Evolutionary conservation across 2,797 vertebrate genomes (phyloP).

Genomic region (Fundulus diaphanus): DNA sequence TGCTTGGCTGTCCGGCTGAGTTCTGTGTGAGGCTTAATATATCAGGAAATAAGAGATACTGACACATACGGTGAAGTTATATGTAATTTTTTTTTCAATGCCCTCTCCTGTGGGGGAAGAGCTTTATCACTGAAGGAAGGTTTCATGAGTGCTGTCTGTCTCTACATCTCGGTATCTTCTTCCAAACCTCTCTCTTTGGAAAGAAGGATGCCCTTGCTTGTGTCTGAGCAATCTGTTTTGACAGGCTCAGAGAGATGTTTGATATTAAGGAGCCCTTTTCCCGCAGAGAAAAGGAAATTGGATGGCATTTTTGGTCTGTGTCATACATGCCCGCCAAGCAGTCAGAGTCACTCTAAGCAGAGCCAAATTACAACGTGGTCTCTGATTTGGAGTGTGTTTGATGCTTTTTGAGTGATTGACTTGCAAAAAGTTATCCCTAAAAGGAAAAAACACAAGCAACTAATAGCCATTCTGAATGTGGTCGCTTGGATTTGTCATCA

Average conservation of each 20-base stretch:
- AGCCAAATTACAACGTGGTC: constrained; percentile 26
- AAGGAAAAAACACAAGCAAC: constrained; percentile 63
- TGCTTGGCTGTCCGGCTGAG: constrained; percentile 27
- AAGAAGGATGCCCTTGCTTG: constrained; percentile 58
- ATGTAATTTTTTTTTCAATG: constrained; percentile 68
- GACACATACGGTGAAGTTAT: constrained; percentile 51
- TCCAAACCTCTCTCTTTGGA: constrained; percentile 61
- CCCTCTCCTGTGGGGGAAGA: constrained; percentile 42
- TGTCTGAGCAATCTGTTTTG: constrained; percentile 71
- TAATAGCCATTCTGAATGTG: constrained; percentile 50
- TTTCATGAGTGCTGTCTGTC: constrained; percentile 62
- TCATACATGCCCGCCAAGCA: constrained; percentile 47
- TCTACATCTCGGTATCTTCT: constrained; percentile 44
- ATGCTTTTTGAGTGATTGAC: constrained; percentile 49
- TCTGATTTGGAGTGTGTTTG: constrained; percentile 36
- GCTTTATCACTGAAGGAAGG: constrained; percentile 54
- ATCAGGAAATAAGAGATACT: constrained; percentile 57
- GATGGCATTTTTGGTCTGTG: constrained; percentile 62
- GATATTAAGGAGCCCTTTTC: constrained; percentile 62
- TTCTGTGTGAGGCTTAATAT: constrained; percentile 46
- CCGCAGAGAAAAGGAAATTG: constrained; percentile 49
- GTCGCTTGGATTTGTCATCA: constrained; percentile 22
- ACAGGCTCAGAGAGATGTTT: constrained; percentile 70
- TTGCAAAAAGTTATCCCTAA: constrained; percentile 47
- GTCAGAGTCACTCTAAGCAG: constrained; percentile 18